Evolutionary conservation across 2,113 vertebrate genomes (phyloP), one percentile per base, ranked within the genome.

Genomic region (Butorides virescens): DNA sequence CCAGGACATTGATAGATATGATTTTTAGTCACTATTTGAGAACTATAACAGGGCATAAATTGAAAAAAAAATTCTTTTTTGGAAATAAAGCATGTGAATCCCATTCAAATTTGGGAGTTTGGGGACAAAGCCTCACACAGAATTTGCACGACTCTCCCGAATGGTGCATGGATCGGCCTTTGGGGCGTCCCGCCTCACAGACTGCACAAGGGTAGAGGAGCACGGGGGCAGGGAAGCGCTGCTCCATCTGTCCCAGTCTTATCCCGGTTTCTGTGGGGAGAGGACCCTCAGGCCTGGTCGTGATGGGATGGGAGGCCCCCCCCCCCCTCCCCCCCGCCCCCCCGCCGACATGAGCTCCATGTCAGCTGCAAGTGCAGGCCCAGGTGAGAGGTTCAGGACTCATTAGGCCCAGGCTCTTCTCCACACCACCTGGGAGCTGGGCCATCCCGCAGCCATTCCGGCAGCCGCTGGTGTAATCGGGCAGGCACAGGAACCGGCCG

Each of bases 101-200:
- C n/a, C 61, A 17, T 44, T 30, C 15, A 14, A 58, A n/a, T 42
- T 13, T 5, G 6, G 6, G 66, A n/a, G 26, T 29, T 74, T 36
- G 20, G 39, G 44, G 50, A 22, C 27, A 21, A 50, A 65, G 32
- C 46, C 46, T 55, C 46, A n/a, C 10, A 10, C 11, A 11, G 37
- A 7, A 12, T 32, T 30, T 26, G 37, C 29, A 12, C 10, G 47
- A 10, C 20, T 49, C 62, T 44, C 10, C 63, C 3, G 32, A 32
- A 36, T 1, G 18, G 47, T 2, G 2, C 1, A 15, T 0, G 21
- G n/a, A 14, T 13, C 4, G 2, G 25, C 8, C 20, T 22, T 9
- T 15, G 61, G 47, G 47, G 61, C n/a, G 61, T 72, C 16, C 61
- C 34, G 71, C 58, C 56, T 15, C 25, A 4, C 21, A 4, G 32